Evolutionary conservation across 2,113 vertebrate genomes (phyloP).

Genomic region (Gobio gobio): DNA sequence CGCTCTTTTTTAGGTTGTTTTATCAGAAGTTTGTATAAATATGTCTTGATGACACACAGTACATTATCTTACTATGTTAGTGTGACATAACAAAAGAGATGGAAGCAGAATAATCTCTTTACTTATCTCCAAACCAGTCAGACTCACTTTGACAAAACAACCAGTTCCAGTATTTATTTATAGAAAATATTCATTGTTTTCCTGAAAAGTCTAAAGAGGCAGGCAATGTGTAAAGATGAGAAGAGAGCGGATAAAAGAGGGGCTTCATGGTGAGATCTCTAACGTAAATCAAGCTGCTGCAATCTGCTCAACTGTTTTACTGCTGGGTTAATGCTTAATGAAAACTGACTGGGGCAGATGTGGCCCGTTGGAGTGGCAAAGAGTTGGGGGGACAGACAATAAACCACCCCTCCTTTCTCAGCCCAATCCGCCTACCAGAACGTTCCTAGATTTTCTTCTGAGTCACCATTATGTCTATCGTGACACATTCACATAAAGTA

Average conservation of each 20-base stretch:
- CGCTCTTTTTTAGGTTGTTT: neutral
- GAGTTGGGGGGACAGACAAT: conserved; percentile 37
- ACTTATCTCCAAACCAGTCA: neutral
- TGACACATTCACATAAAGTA: neutral
- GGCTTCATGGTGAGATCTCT: conserved; percentile 59
- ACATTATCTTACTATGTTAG: neutral
- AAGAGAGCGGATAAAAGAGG: conserved; percentile 51
- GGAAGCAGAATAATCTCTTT: neutral
- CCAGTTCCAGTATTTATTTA: neutral
- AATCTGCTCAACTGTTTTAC: conserved; percentile 62
- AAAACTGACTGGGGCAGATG: conserved; percentile 52
- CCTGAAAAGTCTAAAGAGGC: conserved; percentile 55
- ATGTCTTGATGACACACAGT: neutral
- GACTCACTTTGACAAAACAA: conserved; percentile 17
- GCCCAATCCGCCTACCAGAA: neutral
- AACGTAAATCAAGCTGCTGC: conserved; percentile 48
- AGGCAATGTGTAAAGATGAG: conserved; percentile 2
- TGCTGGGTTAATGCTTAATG: conserved; percentile 57
- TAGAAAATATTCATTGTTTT: conserved; percentile 36
- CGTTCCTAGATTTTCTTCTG: neutral
- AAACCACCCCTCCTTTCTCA: conserved; percentile 11
- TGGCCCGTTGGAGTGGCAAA: conserved; percentile 36
- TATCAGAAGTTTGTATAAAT: neutral
- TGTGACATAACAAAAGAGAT: neutral
- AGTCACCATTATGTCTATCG: neutral